Conservation (phyloP, 2,888 invertebrate species). For the Ophion obscuratus region DNA sequence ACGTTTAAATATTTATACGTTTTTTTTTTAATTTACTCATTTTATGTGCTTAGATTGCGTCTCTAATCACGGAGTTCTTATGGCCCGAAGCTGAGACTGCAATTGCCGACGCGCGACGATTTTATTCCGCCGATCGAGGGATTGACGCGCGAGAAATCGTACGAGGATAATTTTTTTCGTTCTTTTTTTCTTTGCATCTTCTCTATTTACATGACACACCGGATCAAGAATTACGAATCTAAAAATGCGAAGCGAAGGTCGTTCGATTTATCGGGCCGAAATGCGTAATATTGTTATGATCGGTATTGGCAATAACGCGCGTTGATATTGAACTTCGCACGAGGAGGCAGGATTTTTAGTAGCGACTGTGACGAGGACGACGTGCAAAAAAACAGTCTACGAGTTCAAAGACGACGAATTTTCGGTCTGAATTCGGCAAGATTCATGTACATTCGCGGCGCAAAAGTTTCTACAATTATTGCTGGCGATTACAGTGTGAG, state of each 20-base stretch:
- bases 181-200: background rate
- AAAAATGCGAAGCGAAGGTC: background rate
- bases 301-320: background rate
- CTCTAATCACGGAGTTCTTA: background rate
- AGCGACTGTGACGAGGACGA: too few relatives aligned
- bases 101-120: background rate
- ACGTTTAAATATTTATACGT: too few relatives aligned
- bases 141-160: slow-evolving; percentile 19
- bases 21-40: too few relatives aligned
- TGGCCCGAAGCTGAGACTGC: background rate
- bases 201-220: background rate
- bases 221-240: background rate
- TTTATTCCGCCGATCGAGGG: background rate
- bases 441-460: background rate
- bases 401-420: background rate
- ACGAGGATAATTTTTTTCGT: slow-evolving; percentile 7
- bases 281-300: background rate
- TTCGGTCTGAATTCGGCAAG: background rate
- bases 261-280: background rate
- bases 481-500: background rate
- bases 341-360: too few relatives aligned
- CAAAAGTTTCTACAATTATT: background rate
- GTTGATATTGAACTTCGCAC: too few relatives aligned
- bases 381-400: background rate
- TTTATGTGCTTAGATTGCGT: too few relatives aligned